These are phyloP conservation scores for Galagoides demidoff DNA, from an alignment of 2,797 vertebrate genomes.

Conservation along the genomic window DNA sequence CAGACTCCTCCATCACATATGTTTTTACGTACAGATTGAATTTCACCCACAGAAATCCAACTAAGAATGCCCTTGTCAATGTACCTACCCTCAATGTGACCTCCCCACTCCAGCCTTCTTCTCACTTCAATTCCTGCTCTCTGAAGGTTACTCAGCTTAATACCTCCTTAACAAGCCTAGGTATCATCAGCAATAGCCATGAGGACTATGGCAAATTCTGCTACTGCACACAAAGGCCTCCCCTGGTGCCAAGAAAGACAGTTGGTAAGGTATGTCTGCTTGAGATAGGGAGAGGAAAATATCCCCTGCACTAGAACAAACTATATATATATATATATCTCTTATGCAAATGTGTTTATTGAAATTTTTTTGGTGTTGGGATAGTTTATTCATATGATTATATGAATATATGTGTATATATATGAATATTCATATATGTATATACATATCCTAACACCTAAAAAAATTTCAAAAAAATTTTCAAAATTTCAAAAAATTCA, in stretches of 20 bases:
- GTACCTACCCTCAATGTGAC: background rate
- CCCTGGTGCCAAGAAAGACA: background rate
- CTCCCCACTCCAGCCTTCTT: background rate
- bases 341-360: too few species aligned
- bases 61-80: background rate
- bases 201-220: background rate
- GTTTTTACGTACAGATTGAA: background rate
- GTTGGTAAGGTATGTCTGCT: background rate
- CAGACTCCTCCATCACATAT: background rate
- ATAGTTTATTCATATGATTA: too few species aligned
- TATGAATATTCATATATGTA: too few species aligned
- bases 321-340: background rate
- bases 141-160: background rate
- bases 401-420: too few species aligned
- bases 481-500: background rate
- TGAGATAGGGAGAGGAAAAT: background rate
- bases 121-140: background rate
- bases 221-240: background rate
- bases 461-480: too few species aligned
- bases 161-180: background rate
- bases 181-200: background rate
- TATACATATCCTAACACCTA: too few species aligned
- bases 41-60: background rate
- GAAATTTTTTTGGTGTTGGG: too few species aligned
- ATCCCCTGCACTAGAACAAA: background rate